Evolutionary conservation across 2,797 vertebrate species (phyloP).

Genomic region (Pygocentrus nattereri): DNA sequence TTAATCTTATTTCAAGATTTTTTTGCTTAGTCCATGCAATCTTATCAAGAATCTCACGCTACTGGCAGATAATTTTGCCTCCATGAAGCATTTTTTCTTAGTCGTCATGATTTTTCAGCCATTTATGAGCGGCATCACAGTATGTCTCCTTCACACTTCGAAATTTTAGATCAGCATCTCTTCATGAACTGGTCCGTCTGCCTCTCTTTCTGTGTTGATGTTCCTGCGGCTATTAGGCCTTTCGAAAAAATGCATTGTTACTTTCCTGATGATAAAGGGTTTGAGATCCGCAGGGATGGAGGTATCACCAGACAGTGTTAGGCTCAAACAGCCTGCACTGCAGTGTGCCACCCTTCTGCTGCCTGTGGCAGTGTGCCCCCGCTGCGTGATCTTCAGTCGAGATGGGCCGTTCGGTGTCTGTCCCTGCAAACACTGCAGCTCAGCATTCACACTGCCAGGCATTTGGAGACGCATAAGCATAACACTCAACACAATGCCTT

Average conservation of each 20-base stretch:
- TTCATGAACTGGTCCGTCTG: background rate
- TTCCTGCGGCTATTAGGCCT: background rate
- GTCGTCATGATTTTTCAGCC: background rate
- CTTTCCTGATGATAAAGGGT: conserved; percentile 24
- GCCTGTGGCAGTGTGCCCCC: conserved; percentile 36
- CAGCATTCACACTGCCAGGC: conserved; percentile 26
- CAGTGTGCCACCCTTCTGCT: conserved; percentile 28
- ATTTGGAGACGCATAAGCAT: conserved; percentile 24
- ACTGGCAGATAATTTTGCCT: conserved; percentile 1
- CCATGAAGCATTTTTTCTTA: conserved; percentile 3
- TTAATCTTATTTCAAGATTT: background rate
- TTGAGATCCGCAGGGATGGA: conserved; percentile 12
- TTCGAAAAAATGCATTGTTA: background rate
- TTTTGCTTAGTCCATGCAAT: background rate
- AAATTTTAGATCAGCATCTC: conserved; percentile 21
- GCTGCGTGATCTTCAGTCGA: conserved; percentile 49
- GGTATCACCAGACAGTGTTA: conserved; percentile 11
- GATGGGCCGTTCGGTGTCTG: conserved; percentile 19
- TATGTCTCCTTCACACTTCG: background rate
- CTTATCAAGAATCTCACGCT: background rate
- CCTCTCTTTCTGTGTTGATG: conserved; percentile 5
- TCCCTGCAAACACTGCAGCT: conserved; percentile 8
- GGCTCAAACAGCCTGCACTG: conserved; percentile 33
- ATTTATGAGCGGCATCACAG: background rate
- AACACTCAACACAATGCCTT: conserved; percentile 14